Base-by-base conservation (phyloP, 2,888 invertebrate species). In the Amphipoea lucens region DNA sequence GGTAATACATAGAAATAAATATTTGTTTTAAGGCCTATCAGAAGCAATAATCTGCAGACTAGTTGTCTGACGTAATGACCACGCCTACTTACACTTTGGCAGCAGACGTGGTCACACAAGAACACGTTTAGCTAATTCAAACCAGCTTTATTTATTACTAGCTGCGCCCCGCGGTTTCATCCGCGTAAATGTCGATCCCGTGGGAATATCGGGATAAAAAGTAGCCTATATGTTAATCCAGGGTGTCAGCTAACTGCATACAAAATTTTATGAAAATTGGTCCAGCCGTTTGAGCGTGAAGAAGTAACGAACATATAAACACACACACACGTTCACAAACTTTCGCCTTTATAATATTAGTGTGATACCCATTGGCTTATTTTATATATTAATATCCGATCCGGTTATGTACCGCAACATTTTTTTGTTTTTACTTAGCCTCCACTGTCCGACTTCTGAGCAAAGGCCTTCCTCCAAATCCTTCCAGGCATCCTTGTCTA, bases 11-110 rank as follows among this genome's bases (percentile, higher is more conserved):
- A 45, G 48, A 51, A 40, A n/a, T 2, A 17, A 67, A 23, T 65
- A 72, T 76, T 68, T 83, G 40, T 75, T 76, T 72, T 74, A 40
- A 79, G 69, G 72, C 65, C 54, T 73, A 74, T 77, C 76, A 77
- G 29, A 78, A 71, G 60, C 65, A 66, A 76, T 79, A 57, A 68
- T 74, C 62, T 63, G 42, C 79, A 70, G 65, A 69, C 76, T 76
- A 54, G 51, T 45, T 79, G 67, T 73, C 86, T 85, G 79, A 79
- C 83, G 81, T 85, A 82, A 84, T 81, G 69, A 78, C 79, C 85
- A 87, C 88, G 87, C 88, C 88, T 76, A 88, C 82, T 45, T 40
- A 57, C 65, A 54, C 74, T 85, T 76, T 76, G 67, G 60, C 71
- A 63, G 76, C 74, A 76, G 78, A 75, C 80, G 67, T 69, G 78